Evolutionary conservation across 2,888 invertebrate genomes (phyloP).

Genomic region (Lordiphosa andalusiaca): DNA sequence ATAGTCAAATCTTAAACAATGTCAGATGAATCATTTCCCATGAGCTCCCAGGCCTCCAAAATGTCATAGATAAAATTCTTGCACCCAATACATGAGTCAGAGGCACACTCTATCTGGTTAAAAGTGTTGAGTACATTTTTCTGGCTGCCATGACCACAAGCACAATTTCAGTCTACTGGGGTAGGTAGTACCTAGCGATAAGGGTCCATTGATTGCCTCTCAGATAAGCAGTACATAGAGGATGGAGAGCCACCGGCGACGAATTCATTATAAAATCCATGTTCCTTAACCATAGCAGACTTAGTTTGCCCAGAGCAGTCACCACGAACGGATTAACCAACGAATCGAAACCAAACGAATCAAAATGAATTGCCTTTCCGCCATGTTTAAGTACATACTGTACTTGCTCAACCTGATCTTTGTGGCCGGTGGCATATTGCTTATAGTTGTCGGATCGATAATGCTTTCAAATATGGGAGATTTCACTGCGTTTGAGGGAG

Average conservation of each 20-base stretch:
- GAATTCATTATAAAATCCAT: slow-evolving; percentile 50
- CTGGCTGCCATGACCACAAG: not conserved
- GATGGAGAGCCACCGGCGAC: no score
- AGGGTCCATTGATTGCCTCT: slow-evolving; percentile 25
- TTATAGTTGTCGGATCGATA: slow-evolving; percentile 86
- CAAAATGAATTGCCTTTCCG: slow-evolving; percentile 76
- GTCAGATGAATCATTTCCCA: no score
- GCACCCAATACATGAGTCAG: slow-evolving; percentile 18
- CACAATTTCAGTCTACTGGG: not conserved
- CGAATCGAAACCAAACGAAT: slow-evolving; percentile 4
- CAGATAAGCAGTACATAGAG: slow-evolving; percentile 13
- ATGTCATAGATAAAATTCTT: no score
- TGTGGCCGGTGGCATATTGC: slow-evolving; percentile 84
- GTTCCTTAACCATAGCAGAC: slow-evolving; percentile 12
- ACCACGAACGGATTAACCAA: slow-evolving; percentile 34
- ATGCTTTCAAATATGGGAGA: slow-evolving; percentile 83
- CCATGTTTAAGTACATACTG: slow-evolving; percentile 75
- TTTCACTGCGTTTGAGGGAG: slow-evolving; percentile 80
- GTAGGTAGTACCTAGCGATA: slow-evolving; percentile 26
- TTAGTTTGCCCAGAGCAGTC: slow-evolving; percentile 41
- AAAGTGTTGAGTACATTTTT: slow-evolving; percentile 14
- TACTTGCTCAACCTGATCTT: slow-evolving; percentile 77
- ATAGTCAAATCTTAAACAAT: no score
- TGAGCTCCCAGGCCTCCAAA: no score
- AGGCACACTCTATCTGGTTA: not conserved